Evolutionary conservation across 2,888 invertebrate genomes (phyloP), one percentile per base, ranked within the genome.

Genomic region (Aphodius sticticus): DNA sequence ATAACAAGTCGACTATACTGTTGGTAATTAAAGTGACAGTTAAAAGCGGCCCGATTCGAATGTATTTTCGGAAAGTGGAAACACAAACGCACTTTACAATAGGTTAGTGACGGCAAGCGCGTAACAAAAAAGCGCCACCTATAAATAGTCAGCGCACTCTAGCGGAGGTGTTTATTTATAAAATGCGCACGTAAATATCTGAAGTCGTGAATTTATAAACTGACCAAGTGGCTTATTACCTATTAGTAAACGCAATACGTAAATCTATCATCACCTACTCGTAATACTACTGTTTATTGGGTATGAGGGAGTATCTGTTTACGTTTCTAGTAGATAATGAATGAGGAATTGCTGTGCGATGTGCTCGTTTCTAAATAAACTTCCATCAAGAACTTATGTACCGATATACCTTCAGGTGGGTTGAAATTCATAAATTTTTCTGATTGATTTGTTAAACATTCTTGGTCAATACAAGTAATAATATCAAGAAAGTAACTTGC

Each of bases 41-140:
- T 53, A 53, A 53, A 12, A 26, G 26, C 26, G 26, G 1, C 3
- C 26, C 26, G 26, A 26, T 26, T 26, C 26, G 26, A 26, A 26
- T 26, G 7, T 53, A 53, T 53, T 53, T 12, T 53, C 53, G 53
- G 7, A 53, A 9, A 53, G 53, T 53, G 53, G 53, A 2, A 53
- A 53, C 3, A 12, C 53, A 5, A 53, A 53, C 53, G 53, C 53
- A 53, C 53, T 53, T 53, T 53, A 53, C 53, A 53, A 53, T 53
- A 53, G 53, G 53, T 53, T 53, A 53, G 53, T 53, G 53, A 53
- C 53, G 53, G 53, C 7, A 12, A 53, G 53, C 9, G 7, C 53
- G 53, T 53, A 53, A 53, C 53, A 53, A 53, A 53, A 53, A 53
- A 53, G 53, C 53, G 53, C 53, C 53, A 53, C 53, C 53, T 53